Conservation (phyloP, 2,113 vertebrate species). For the Hyperoodon ampullatus region DNA sequence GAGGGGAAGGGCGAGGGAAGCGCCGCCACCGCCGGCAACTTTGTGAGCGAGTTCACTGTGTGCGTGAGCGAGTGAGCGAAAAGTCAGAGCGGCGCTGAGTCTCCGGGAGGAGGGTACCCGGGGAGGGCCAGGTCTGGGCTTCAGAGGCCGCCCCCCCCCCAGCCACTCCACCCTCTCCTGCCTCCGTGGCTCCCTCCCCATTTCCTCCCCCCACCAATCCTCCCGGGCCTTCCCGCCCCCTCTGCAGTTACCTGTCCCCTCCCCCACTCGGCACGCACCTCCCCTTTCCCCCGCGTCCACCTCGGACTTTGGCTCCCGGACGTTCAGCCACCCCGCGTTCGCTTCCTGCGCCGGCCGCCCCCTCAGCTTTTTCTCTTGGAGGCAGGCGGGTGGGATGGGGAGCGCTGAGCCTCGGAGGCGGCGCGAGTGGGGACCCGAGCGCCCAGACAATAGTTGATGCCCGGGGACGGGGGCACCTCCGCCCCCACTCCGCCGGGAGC, state of each 20-base stretch:
- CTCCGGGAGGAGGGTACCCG: conserved; percentile 28
- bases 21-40: conserved; percentile 78
- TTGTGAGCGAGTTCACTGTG: conserved; percentile 84
- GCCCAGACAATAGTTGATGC: conserved; percentile 74
- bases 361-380: background rate
- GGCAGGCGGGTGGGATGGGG: conserved; percentile 28
- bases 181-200: background rate
- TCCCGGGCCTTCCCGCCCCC: conserved; percentile 28
- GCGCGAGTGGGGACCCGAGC: conserved; percentile 35
- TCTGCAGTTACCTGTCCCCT: conserved; percentile 71
- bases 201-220: background rate
- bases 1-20: conserved; percentile 53
- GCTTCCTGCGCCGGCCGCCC: background rate
- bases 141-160: background rate
- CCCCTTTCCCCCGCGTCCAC: background rate
- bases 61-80: conserved; percentile 67
- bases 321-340: too few relatives aligned
- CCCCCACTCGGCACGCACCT: conserved; percentile 45
- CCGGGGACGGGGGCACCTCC: background rate
- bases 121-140: conserved; percentile 58
- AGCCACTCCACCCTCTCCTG: background rate
- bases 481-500: background rate
- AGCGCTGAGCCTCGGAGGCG: background rate
- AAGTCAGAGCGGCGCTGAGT: conserved; percentile 62
- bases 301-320: background rate